Evolutionary conservation across 2,888 invertebrate species (phyloP).

Genomic region (Drosophila seclusa): DNA sequence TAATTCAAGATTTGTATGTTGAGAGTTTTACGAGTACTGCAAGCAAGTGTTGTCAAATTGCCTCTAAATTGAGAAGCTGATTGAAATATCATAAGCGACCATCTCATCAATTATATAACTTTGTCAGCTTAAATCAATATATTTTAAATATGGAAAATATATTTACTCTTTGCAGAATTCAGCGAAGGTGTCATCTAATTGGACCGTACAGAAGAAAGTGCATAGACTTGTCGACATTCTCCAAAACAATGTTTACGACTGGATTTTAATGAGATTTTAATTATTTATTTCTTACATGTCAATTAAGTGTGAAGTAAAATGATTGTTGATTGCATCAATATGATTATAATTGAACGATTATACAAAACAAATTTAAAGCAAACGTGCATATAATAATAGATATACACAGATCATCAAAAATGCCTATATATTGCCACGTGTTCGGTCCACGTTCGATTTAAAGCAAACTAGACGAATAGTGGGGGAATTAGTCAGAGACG

Average conservation of each 20-base stretch:
- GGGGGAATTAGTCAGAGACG: conserved; percentile 2
- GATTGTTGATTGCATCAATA: background rate
- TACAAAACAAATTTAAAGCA: background rate
- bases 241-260: background rate
- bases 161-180: background rate
- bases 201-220: background rate
- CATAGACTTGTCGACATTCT: background rate
- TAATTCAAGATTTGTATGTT: conserved; percentile 44
- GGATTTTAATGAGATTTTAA: background rate
- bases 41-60: conserved; percentile 9
- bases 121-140: background rate
- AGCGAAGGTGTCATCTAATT: background rate
- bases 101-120: background rate
- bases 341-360: no score
- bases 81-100: background rate
- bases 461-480: background rate
- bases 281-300: background rate
- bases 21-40: conserved; percentile 27
- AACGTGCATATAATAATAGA: background rate
- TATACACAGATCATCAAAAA: conserved; percentile 25
- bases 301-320: background rate
- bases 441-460: conserved; percentile 23
- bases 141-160: background rate
- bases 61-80: no score
- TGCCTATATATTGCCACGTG: conserved; percentile 33